A percentile compares a stretch with the other conserved stretches of the same genome.
phyloP scores from a whole-genome alignment of 1,140 invertebrate species.

The Brachionus paranguensis region DNA sequence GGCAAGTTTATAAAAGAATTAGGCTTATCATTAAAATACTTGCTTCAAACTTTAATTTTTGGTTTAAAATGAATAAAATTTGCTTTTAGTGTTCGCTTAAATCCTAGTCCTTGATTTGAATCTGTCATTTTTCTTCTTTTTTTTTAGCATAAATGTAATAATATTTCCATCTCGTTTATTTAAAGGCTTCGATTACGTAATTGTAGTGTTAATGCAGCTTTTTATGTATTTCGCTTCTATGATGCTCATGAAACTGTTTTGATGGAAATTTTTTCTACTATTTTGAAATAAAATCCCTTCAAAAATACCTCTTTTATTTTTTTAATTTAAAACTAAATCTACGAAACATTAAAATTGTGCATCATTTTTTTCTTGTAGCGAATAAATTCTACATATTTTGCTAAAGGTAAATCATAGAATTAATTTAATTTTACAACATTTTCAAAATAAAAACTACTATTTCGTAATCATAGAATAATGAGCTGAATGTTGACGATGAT shows the following conservation, averaged over 20 bases:
- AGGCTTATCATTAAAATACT: slow-evolving; percentile 18
- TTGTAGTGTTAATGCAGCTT: background rate
- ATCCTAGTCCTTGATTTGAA: background rate
- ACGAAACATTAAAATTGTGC: slow-evolving; percentile 11
- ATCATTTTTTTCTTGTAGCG: background rate
- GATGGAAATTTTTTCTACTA: background rate
- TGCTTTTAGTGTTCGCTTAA: slow-evolving; percentile 1
- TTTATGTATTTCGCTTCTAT: background rate
- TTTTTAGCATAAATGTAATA: slow-evolving; percentile 2
- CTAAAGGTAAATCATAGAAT: background rate
- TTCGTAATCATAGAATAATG: slow-evolving; percentile 12
- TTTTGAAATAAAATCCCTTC: slow-evolving; percentile 13
- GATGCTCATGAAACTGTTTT: background rate
- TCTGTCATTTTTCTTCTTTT: background rate
- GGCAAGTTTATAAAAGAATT: slow-evolving; percentile 17
- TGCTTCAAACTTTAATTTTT: background rate
- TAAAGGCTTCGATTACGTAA: background rate
- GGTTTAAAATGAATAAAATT: background rate
- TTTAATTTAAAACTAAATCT: slow-evolving; percentile 4
- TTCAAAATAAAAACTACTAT: background rate
- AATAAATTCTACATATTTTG: slow-evolving; percentile 3
- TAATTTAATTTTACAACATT: background rate
- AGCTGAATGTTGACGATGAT: slow-evolving; percentile 14
- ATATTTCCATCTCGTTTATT: background rate
- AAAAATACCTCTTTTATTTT: background rate